phyloP scores from a whole-genome alignment of 2,888 invertebrate genomes.

The Dicranocentrus wangi region DNA sequence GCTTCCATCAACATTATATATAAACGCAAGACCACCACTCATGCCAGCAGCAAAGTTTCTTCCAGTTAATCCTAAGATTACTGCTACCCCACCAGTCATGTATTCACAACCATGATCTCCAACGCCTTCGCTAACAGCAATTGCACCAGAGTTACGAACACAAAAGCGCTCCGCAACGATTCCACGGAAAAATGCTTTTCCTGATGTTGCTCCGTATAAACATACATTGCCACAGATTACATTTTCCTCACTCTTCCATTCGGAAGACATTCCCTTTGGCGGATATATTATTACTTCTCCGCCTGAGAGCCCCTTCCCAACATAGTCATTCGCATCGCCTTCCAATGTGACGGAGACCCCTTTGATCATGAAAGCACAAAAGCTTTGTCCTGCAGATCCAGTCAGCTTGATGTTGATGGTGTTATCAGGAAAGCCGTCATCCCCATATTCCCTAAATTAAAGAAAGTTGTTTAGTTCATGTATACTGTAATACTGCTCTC shows the following conservation, averaged over 20 bases:
- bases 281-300: conserved; percentile 95
- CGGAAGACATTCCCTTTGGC: conserved; percentile 83
- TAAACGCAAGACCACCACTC: conserved; percentile 97
- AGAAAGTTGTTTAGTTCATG: too few relatives aligned
- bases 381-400: conserved; percentile 99
- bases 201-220: conserved; percentile 96
- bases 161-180: conserved; percentile 99
- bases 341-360: conserved; percentile 93
- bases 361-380: conserved; percentile 95
- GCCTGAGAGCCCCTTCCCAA: conserved; percentile 96
- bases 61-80: conserved; percentile 95
- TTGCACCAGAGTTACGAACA: conserved; percentile 97
- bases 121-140: conserved; percentile 95
- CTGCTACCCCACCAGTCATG: conserved; percentile 95
- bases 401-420: conserved; percentile 87
- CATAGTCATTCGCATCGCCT: conserved; percentile 99
- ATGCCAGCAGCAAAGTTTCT: conserved; percentile 99
- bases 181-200: conserved; percentile 93
- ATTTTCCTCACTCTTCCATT: conserved; percentile 92
- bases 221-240: conserved; percentile 99
- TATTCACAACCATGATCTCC: conserved; percentile 99
- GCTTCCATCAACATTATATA: conserved; percentile 90
- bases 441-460: conserved; percentile 87
- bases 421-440: conserved; percentile 87
- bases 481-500: too few relatives aligned